Evolutionary conservation across 2,797 vertebrate genomes (phyloP), one percentile per base, ranked within the genome.

Genomic region (Takifugu ocellatus): DNA sequence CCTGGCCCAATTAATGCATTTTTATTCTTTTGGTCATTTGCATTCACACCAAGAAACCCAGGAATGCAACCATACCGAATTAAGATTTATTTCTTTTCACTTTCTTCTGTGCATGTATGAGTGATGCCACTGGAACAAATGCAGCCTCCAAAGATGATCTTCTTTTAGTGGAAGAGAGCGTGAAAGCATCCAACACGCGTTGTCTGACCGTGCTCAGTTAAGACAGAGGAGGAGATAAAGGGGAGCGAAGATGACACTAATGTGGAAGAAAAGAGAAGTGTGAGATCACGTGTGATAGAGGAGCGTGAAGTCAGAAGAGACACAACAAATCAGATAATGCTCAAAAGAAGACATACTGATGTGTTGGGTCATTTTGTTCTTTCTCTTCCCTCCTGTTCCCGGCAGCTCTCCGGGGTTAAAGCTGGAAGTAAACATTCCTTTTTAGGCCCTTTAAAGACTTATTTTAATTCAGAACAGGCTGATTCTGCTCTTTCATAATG

Each of bases 371-470:
- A 60, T 6, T 46, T 21, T 54, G 36, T 49, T 68, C 61, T 52
- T 65, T 65, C 52, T 42, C 16, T 6, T 54, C 61, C 16, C 42
- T 12, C 42, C 42, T 10, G 36, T 12, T 43, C 11, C 42, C 11
- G 69, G 78, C 73, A 47, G 54, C 50, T 25, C 47, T 16, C 55
- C 31, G 55, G 63, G 43, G 36, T 59, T 67, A 70, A 72, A 27
- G 31, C 58, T 66, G 53, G 27, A 66, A 74, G 63, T 47, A 49
- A 75, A 45, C 24, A 17, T 54, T 53, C 39, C 50, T 33, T 47
- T 54, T 66, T 49, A 51, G 7, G 51, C 25, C 52, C 42, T 59
- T 56, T 42, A 61, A 66, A 73, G 44, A 45, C 70, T 36, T 33
- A 25, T 24, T 49, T 39, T 49, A 61, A 39, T 27, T 26, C 60